Evolutionary conservation across 2,888 invertebrate species (phyloP), one percentile per base, ranked within the genome.

Genomic region (Drosophila anomelani): DNA sequence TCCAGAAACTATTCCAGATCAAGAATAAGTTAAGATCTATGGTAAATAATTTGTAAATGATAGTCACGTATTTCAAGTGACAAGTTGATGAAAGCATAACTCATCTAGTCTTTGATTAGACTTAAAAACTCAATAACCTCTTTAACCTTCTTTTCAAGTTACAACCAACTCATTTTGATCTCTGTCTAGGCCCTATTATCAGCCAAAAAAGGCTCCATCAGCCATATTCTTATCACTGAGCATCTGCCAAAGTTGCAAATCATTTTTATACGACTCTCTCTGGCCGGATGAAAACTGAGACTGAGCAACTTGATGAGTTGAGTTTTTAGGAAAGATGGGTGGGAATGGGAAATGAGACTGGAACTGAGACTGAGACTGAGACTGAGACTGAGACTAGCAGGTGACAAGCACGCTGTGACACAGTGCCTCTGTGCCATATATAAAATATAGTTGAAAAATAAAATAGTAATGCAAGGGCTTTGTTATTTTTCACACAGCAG

Each of bases 241-340:
- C 70, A 68, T 68, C 68, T 70, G 39, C 23, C n/a, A 44, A 56
- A 32, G 39, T 13, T 43, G 51, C 55, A 38, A 49, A 59, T 68
- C 68, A 68, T 36, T 43, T 69, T 43, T 69, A 39, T 47, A 57
- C 70, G 56, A 68, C 69, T 29, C 29, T 61, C 23, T 61, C 69
- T 29, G 26, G 55, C 20, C 69, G 67, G 55, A 68, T 68, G 67
- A 47, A 29, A 64, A 51, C 43, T 44, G 20, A 58, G 60, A 15
- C 38, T 9, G 10, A 15, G 29, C 12, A 38, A 36, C 20, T n/a
- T 58, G 12, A 53, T 36, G 53, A 53, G 53, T 12, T 54, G 53
- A n/a, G 38, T 15, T 23, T 20, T 36, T 17, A 2, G 34, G 20
- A 10, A 17, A 34, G 32, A 38, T n/a, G 54, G 12, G 5, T 13